Evolutionary conservation across 2,797 vertebrate genomes (phyloP).

Genomic region (Pogoniulus pusillus): DNA sequence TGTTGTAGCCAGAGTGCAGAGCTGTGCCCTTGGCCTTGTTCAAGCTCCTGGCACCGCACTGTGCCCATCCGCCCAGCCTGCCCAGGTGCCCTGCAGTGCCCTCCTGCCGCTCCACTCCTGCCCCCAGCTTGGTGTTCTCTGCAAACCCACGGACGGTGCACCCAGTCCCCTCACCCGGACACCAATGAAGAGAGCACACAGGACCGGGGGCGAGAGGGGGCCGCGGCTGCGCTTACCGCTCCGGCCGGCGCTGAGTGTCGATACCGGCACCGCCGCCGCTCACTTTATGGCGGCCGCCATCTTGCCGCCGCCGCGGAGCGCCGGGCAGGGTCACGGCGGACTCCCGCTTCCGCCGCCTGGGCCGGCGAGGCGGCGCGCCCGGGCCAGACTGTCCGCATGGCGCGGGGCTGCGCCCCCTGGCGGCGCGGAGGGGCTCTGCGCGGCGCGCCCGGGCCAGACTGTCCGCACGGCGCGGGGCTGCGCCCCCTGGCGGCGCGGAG

Average conservation of each 20-base stretch:
- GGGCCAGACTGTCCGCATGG: rapidly evolving
- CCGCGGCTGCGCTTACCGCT: background rate
- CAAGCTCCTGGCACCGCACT: too few relatives aligned
- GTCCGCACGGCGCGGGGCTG: rapidly evolving
- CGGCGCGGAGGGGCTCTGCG: background rate
- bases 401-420: background rate
- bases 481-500: background rate
- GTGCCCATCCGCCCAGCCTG: too few relatives aligned
- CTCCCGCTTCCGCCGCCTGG: constrained; percentile 1
- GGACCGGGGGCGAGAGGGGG: background rate
- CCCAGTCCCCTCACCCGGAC: too few relatives aligned
- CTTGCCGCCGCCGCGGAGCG: background rate
- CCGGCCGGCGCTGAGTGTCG: background rate
- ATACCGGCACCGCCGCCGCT: too few relatives aligned
- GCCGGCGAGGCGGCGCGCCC: rapidly evolving
- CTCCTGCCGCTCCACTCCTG: too few relatives aligned
- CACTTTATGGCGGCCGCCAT: constrained; percentile 31
- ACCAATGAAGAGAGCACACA: too few relatives aligned
- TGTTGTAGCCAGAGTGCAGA: too few relatives aligned
- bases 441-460: background rate
- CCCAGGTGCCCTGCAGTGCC: too few relatives aligned
- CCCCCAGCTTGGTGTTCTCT: too few relatives aligned
- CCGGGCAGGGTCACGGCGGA: too few relatives aligned
- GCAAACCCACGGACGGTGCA: too few relatives aligned
- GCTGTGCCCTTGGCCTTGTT: too few relatives aligned